These are phyloP conservation scores for Scomber scombrus DNA, from an alignment of 2,113 vertebrate species.

Conservation along the genomic window DNA sequence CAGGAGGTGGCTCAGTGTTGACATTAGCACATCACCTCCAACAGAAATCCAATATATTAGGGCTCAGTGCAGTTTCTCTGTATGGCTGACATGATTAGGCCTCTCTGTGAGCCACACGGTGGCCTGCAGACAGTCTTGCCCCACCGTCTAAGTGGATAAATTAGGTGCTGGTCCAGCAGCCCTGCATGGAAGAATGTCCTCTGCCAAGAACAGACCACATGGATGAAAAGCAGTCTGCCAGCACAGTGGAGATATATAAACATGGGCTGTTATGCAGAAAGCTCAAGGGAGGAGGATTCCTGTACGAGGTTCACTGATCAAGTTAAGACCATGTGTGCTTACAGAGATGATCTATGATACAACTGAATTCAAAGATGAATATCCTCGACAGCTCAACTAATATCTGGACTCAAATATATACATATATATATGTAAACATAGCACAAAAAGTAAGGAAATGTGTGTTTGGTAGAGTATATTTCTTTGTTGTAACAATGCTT, in stretches of 20 bases:
- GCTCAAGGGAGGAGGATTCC: background rate
- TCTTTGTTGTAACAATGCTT: no score
- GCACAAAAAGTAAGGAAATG: no score
- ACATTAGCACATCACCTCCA: slow-evolving; percentile 74
- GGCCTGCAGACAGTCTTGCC: slow-evolving; percentile 66
- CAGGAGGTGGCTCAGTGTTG: slow-evolving; percentile 68
- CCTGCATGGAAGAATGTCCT: slow-evolving; percentile 60
- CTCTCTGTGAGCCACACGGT: slow-evolving; percentile 62
- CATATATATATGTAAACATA: no score
- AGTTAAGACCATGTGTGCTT: no score
- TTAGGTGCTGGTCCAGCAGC: slow-evolving; percentile 67
- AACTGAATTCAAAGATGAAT: no score
- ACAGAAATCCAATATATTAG: slow-evolving; percentile 80
- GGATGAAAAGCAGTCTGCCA: slow-evolving; percentile 54
- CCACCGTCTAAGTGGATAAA: slow-evolving; percentile 77
- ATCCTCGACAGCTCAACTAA: no score
- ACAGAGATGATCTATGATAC: background rate
- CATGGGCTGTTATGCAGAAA: background rate
- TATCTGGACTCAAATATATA: no score
- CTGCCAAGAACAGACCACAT: slow-evolving; percentile 61
- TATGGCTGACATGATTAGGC: slow-evolving; percentile 72
- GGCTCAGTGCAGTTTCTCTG: slow-evolving; percentile 65
- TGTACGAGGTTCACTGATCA: background rate
- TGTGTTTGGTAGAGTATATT: no score
- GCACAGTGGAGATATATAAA: slow-evolving; percentile 38